phyloP scores from a whole-genome alignment of 2,113 vertebrate species.

The Notarius quadriscutis region DNA sequence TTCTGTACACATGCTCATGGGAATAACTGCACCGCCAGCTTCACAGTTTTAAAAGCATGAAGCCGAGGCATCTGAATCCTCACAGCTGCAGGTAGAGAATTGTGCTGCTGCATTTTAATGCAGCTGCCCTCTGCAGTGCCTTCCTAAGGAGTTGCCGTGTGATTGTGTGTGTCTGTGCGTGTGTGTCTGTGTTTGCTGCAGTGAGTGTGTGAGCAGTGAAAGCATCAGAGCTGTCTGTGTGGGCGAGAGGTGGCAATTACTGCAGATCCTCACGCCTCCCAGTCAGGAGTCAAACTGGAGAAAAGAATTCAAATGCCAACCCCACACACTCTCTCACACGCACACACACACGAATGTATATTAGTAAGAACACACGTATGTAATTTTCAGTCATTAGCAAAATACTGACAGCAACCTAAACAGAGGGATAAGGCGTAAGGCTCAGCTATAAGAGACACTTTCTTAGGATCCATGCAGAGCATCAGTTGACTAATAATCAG shows the following conservation, averaged over 20 bases:
- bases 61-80: background rate
- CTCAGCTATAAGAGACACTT: slow-evolving; percentile 1
- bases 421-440: background rate
- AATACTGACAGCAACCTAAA: background rate
- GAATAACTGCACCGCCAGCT: background rate
- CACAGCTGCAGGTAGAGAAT: slow-evolving; percentile 7
- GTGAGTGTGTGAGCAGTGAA: slow-evolving; percentile 37
- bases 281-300: slow-evolving; percentile 33
- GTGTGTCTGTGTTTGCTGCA: slow-evolving; percentile 19
- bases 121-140: slow-evolving; percentile 38
- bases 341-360: slow-evolving; percentile 12
- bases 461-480: background rate
- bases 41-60: background rate
- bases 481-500: slow-evolving; percentile 13
- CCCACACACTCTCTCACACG: background rate
- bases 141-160: slow-evolving; percentile 19
- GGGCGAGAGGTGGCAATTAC: slow-evolving; percentile 58
- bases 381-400: slow-evolving; percentile 17
- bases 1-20: background rate
- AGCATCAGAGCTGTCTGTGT: slow-evolving; percentile 49
- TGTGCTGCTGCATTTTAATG: slow-evolving; percentile 19
- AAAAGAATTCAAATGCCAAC: slow-evolving; percentile 28
- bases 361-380: background rate
- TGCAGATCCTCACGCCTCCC: slow-evolving; percentile 51
- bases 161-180: background rate